Conservation (phyloP, 2,888 invertebrate genomes). For the Orchesella flavescens region DNA sequence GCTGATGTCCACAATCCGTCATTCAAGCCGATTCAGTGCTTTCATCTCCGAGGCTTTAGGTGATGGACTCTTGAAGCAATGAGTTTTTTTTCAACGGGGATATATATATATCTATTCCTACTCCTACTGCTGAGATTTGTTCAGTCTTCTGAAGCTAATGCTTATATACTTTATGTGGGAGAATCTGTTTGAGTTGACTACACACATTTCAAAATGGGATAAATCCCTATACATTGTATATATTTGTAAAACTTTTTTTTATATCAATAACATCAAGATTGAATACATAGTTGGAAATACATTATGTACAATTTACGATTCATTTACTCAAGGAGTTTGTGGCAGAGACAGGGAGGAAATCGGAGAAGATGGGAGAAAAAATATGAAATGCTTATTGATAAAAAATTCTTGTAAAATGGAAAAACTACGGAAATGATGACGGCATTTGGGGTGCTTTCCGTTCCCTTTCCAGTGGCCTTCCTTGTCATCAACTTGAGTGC, state of each 20-base stretch:
- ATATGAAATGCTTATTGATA: background rate
- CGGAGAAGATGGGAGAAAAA: conserved; percentile 8
- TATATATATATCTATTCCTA: too few relatives aligned
- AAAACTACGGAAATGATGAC: conserved; percentile 32
- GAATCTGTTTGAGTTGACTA: too few relatives aligned
- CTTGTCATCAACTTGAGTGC: conserved; percentile 47
- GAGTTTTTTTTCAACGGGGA: too few relatives aligned
- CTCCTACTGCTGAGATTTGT: too few relatives aligned
- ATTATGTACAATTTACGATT: conserved; percentile 13
- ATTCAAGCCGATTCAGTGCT: too few relatives aligned
- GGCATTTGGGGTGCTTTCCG: conserved; percentile 19
- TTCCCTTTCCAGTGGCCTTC: conserved; percentile 43
- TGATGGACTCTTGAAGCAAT: too few relatives aligned
- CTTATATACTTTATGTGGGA: too few relatives aligned
- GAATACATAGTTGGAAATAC: background rate
- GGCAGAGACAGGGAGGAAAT: background rate
- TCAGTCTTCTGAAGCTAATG: too few relatives aligned
- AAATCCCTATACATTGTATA: too few relatives aligned
- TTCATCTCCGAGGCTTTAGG: too few relatives aligned
- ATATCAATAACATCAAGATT: background rate
- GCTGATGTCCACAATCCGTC: too few relatives aligned
- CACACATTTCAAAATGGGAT: too few relatives aligned
- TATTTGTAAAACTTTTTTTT: background rate
- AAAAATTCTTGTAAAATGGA: background rate
- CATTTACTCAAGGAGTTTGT: conserved; percentile 4